These are phyloP conservation scores for Cheumatopsyche charites DNA, from an alignment of 1,140 invertebrate species.

Conservation along the genomic window DNA sequence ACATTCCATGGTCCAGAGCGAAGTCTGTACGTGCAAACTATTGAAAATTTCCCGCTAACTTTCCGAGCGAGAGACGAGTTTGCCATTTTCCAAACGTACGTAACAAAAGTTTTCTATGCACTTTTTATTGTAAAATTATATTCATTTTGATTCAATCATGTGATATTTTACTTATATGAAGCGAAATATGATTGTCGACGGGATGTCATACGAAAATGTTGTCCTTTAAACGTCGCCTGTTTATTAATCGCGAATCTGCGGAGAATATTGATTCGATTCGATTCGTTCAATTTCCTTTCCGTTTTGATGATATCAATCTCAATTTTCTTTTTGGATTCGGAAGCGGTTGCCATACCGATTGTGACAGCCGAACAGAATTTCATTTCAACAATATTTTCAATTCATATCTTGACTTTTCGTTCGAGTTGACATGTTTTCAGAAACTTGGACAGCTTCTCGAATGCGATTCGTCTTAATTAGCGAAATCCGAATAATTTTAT, in stretches of 20 bases:
- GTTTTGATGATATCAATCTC: slow-evolving; percentile 15
- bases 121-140: background rate
- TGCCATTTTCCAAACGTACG: background rate
- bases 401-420: background rate
- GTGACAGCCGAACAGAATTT: background rate
- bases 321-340: background rate
- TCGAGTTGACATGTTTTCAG: background rate
- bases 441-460: background rate
- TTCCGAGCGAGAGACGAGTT: background rate
- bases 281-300: slow-evolving; percentile 7
- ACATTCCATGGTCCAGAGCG: background rate
- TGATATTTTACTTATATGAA: no score
- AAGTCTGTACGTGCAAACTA: background rate
- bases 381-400: background rate
- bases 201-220: background rate
- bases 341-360: slow-evolving; percentile 6
- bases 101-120: no score
- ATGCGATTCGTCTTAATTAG: background rate
- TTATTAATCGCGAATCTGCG: background rate
- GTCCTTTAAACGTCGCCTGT: background rate
- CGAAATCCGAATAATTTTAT: background rate
- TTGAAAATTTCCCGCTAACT: background rate
- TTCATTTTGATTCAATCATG: background rate
- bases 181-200: no score
- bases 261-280: slow-evolving; percentile 12